These are phyloP conservation scores for Montipora capitata DNA, from an alignment of 92 coral and sea anemone genomes.

Conservation along the genomic window DNA sequence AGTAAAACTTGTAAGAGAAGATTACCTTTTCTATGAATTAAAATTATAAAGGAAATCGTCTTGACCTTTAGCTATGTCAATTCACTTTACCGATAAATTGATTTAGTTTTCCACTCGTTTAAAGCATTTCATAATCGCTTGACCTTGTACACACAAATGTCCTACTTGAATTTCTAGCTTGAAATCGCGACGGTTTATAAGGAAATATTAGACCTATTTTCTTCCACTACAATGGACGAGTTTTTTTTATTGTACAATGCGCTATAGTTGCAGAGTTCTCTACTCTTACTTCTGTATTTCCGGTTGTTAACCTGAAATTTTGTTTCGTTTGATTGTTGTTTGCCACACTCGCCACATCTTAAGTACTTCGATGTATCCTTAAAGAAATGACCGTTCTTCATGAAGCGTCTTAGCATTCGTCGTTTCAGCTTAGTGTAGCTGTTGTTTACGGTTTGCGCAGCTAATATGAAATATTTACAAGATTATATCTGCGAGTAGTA, in stretches of 20 bases:
- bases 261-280: too few relatives aligned
- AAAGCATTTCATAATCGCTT: background rate
- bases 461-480: slow-evolving; percentile 3
- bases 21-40: too few relatives aligned
- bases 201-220: too few relatives aligned
- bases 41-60: background rate
- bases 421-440: too few relatives aligned
- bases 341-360: too few relatives aligned
- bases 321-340: background rate
- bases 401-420: too few relatives aligned
- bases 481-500: background rate
- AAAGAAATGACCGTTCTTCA: too few relatives aligned
- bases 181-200: too few relatives aligned
- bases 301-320: background rate
- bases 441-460: background rate
- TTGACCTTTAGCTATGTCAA: background rate
- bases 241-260: too few relatives aligned
- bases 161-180: background rate
- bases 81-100: background rate
- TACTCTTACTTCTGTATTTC: too few relatives aligned
- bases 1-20: background rate
- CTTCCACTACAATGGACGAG: background rate
- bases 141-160: background rate
- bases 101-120: background rate
- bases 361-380: too few relatives aligned